Base-by-base conservation (phyloP, 2,797 vertebrate species). In the Gallinago solitaria region DNA sequence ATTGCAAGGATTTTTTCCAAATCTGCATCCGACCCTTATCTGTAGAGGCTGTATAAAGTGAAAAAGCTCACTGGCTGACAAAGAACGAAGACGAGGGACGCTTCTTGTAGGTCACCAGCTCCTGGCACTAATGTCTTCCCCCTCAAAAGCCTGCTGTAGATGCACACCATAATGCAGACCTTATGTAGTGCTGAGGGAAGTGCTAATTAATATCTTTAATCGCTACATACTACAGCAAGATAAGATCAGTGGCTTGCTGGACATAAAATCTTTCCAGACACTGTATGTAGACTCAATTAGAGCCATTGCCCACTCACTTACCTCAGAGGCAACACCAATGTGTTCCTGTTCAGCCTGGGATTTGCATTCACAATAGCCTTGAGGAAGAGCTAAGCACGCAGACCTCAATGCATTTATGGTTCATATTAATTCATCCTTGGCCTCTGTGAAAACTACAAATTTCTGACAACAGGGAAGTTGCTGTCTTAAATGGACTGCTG, bases 201-300 rank as follows among this genome's bases (percentile, higher is more conserved):
- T 63, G 71, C 57, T 91, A 90, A 94, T 94, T 90, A 95, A 54
- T 77, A 77, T 47, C n/a, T 76, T 86, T 69, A 89, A 77, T 91
- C 11, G 1, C 45, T 88, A 48, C 43, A 28, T 83, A 50, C 70
- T 78, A 67, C 11, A n/a, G 20, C 10, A 91, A 82, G 67, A 60
- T n/a, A 77, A 69, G 77, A 33, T 28, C 64, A 83, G 61, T 11
- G 19, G 14, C 45, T 64, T 71, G 41, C 53, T 89, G 89, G 86
- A 93, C 84, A 51, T 17, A n/a, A 77, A 82, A 61, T 57, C 43
- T 83, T 83, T 63, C 69, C 87, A 81, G 87, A 43, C 13, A 7
- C 12, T 8, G 47, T 48, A 14, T 6, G 7, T 21, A 41, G 63
- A 48, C 41, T 64, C 45, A 35, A 0, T 61, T 37, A 33, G 14